Evolutionary conservation across 2,888 invertebrate species (phyloP), one percentile per base, ranked within the genome.

Genomic region (Colostygia pectinataria): DNA sequence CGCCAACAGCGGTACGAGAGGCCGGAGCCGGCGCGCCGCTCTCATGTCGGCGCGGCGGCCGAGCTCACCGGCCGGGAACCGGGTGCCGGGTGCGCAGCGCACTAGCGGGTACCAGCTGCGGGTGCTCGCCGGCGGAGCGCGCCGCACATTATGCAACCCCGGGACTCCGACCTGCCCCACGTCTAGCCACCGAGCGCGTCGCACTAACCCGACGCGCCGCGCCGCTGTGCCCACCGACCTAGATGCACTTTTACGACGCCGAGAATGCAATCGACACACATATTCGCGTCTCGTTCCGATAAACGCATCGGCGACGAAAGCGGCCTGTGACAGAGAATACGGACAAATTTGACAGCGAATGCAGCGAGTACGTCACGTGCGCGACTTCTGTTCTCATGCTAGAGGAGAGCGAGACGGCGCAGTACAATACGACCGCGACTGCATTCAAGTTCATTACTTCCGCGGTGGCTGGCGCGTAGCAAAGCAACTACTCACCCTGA

Each of bases 381-480:
- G 75, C 80, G 80, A 84, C 80, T 80, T 80, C 74, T 65, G 67
- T 68, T 75, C 70, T 68, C 64, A 71, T 74, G 68, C 68, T 74
- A 77, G 74, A 76, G 58, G 57, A 74, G 87, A 88, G 83, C 71
- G 76, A 80, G 87, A 88, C 71, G 65, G 80, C 65, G 68, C 74
- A 74, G 78, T 69, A 79, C 77, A 76, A 69, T 72, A 76, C 77
- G 74, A 73, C 44, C 45, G 40, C 45, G 31, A 80, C 80, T 85
- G 88, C 85, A 88, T 87, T 90, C 90, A 91, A 91, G 90, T 91
- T 91, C 90, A 91, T 90, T 89, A 90, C 90, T 91, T 90, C 88
- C 89, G 89, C 87, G 83, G 80, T 80, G 80, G 77, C 44, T 13
- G 66, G 76, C 68, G 74, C 65, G 68, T 76, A 75, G 67, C 79